These are phyloP conservation scores for Scomber scombrus DNA, from an alignment of 2,113 vertebrate genomes.

Conservation along the genomic window DNA sequence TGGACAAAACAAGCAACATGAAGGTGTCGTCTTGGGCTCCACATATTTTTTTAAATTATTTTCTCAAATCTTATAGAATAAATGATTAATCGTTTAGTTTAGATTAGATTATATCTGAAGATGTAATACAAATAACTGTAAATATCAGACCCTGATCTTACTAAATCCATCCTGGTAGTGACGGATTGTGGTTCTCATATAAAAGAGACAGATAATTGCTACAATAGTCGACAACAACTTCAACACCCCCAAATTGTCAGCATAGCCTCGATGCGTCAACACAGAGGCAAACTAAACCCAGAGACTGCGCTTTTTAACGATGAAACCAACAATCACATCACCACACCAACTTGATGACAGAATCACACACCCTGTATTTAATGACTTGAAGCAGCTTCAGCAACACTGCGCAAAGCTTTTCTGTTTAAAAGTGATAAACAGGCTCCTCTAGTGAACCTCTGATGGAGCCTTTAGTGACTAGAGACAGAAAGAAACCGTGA, in stretches of 20 bases:
- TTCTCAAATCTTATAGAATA: background rate
- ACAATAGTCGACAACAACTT: conserved; percentile 27
- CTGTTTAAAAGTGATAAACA: conserved; percentile 32
- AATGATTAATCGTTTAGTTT: too few relatives aligned
- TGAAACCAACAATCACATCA: conserved; percentile 48
- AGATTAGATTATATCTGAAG: too few relatives aligned
- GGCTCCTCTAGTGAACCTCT: conserved; percentile 5
- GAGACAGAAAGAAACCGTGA: conserved; percentile 29
- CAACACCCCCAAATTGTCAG: conserved; percentile 17
- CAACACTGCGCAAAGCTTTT: conserved; percentile 7
- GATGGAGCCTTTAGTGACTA: conserved; percentile 10
- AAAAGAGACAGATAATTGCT: conserved; percentile 25
- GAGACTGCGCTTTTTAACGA: conserved; percentile 35
- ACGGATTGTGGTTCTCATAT: conserved; percentile 26
- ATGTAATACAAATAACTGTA: too few relatives aligned
- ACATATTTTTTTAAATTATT: background rate
- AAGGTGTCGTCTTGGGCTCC: background rate
- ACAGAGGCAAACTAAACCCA: conserved; percentile 31
- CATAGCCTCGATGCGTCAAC: conserved; percentile 18
- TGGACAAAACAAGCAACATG: background rate
- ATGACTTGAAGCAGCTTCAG: conserved; percentile 34
- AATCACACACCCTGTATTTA: conserved; percentile 56
- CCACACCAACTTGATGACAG: conserved; percentile 15
- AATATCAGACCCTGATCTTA: too few relatives aligned
- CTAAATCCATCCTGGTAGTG: background rate